phyloP scores from a whole-genome alignment of 2,888 invertebrate genomes.

The Ophonus ardosiacus region DNA sequence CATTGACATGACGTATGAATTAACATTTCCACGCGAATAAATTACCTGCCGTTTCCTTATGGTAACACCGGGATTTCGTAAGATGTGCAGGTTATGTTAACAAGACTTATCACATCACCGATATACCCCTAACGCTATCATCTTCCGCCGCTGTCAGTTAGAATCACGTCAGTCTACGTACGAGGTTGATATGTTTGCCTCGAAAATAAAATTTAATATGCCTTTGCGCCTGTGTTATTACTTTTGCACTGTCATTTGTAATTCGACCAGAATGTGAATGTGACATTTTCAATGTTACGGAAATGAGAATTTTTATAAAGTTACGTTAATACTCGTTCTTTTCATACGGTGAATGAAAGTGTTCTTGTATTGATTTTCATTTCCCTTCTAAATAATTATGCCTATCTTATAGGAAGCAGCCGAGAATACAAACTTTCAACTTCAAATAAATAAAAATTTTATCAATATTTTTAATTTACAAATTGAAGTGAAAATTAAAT shows the following conservation, averaged over 20 bases:
- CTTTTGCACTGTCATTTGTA: constrained; percentile 51
- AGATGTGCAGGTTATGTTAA: not conserved
- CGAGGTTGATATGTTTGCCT: constrained; percentile 37
- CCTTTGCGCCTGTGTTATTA: constrained; percentile 41
- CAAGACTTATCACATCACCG: not conserved
- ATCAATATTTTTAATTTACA: not conserved
- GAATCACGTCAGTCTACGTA: constrained; percentile 4
- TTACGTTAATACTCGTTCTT: constrained; percentile 22
- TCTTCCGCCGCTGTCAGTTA: constrained; percentile 9
- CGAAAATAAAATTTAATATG: constrained; percentile 58
- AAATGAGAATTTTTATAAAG: constrained; percentile 38
- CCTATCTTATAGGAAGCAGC: constrained; percentile 8
- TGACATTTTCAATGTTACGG: constrained; percentile 32
- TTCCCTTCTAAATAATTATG: constrained; percentile 18
- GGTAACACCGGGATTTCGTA: not conserved
- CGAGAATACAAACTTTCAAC: not conserved
- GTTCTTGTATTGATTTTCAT: constrained; percentile 27
- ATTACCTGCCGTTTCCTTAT: constrained; percentile 18
- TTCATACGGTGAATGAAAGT: constrained; percentile 28
- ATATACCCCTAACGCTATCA: constrained; percentile 9
- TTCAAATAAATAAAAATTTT: not conserved
- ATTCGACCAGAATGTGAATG: constrained; percentile 37
- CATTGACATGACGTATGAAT: constrained; percentile 41
- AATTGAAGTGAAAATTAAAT: not conserved
- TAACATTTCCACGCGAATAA: constrained; percentile 8